These are phyloP conservation scores for Hippocampus zosterae DNA, from an alignment of 2,113 vertebrate species.

Conservation along the genomic window DNA sequence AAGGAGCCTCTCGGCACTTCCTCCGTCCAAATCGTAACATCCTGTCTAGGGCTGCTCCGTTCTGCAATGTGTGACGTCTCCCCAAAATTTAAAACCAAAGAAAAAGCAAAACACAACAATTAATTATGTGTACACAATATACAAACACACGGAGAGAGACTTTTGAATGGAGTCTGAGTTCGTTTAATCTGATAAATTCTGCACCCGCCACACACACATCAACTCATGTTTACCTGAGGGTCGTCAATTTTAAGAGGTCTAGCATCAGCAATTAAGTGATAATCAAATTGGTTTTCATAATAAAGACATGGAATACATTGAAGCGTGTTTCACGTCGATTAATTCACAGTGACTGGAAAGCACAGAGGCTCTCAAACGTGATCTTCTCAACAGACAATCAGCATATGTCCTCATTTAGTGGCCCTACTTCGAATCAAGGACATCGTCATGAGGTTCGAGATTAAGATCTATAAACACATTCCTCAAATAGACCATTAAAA, in stretches of 20 bases:
- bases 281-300: constrained; percentile 15
- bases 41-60: background rate
- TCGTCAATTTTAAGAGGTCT: constrained; percentile 52
- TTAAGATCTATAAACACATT: background rate
- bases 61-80: background rate
- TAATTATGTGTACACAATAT: background rate
- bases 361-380: background rate
- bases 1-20: background rate
- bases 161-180: constrained; percentile 8
- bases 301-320: constrained; percentile 20
- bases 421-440: background rate
- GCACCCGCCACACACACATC: background rate
- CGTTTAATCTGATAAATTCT: constrained; percentile 51
- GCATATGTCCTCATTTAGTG: background rate
- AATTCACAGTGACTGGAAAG: constrained; percentile 58
- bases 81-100: background rate
- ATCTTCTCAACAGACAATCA: background rate
- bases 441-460: background rate
- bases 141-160: background rate
- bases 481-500: background rate
- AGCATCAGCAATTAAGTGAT: constrained; percentile 46
- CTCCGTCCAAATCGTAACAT: background rate
- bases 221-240: constrained; percentile 67
- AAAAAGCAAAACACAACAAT: background rate
- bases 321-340: constrained; percentile 45